phyloP scores from a whole-genome alignment of 2,888 invertebrate species.

The Caenorhabditis uteleia region DNA sequence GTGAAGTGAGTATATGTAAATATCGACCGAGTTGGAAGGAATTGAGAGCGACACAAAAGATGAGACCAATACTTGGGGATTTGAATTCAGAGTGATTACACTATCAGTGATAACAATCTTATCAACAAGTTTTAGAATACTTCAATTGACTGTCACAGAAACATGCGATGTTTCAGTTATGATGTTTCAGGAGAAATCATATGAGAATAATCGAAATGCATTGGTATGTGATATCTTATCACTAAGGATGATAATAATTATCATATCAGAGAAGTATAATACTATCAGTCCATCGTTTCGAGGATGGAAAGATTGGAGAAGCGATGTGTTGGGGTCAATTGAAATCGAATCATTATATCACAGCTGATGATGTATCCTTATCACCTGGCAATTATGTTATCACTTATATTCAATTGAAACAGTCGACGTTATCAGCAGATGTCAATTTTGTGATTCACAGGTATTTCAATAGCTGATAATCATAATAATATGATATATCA shows the following conservation, averaged over 20 bases:
- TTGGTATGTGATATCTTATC: no score
- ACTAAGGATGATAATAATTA: background rate
- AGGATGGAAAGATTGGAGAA: slow-evolving; percentile 52
- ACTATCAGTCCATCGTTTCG: slow-evolving; percentile 56
- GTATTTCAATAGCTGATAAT: no score
- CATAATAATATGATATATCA: no score
- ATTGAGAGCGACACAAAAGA: slow-evolving; percentile 6
- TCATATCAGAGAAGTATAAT: slow-evolving; percentile 54
- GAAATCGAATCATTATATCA: slow-evolving; percentile 21
- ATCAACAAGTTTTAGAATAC: no score
- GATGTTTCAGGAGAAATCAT: slow-evolving; percentile 89
- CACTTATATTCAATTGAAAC: no score
- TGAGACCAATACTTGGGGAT: slow-evolving; percentile 7
- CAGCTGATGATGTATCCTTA: slow-evolving; percentile 57
- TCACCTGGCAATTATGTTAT: slow-evolving; percentile 47
- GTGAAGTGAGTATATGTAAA: slow-evolving; percentile 70
- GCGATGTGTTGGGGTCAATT: slow-evolving; percentile 49
- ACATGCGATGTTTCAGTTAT: slow-evolving; percentile 76
- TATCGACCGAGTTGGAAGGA: slow-evolving; percentile 27
- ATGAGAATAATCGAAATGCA: no score
- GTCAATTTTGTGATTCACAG: no score
- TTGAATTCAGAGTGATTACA: no score
- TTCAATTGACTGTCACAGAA: slow-evolving; percentile 40
- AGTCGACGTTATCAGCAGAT: no score
- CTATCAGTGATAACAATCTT: no score